Conservation (phyloP, 2,797 vertebrate species). For the Nannoperca australis region DNA sequence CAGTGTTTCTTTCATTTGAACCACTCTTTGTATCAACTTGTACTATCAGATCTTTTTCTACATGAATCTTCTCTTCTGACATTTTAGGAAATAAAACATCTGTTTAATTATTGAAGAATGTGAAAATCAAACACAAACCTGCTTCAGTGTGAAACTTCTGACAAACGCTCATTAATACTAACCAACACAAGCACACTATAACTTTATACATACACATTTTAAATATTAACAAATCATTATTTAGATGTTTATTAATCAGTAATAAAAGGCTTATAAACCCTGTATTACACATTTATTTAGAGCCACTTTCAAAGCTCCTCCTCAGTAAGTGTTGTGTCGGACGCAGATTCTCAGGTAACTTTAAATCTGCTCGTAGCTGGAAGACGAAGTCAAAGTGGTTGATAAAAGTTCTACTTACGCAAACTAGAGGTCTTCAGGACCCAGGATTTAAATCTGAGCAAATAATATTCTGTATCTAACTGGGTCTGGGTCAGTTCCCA, state of each 20-base stretch:
- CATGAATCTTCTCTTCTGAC: neutral
- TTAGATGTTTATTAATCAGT: neutral
- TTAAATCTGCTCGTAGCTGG: neutral
- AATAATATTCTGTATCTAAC: too few species aligned
- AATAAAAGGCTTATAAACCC: neutral
- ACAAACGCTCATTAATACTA: neutral
- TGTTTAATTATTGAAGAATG: constrained; percentile 2
- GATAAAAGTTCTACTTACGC: too few species aligned
- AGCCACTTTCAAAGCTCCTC: neutral
- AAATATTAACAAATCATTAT: neutral
- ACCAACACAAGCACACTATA: neutral
- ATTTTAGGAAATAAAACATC: neutral
- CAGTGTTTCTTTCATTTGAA: too few species aligned
- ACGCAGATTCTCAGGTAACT: neutral
- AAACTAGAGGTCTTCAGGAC: neutral
- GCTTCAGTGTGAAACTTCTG: constrained; percentile 14
- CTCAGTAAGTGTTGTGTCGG: neutral
- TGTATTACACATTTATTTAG: neutral
- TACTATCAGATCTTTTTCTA: too few species aligned
- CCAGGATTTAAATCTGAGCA: neutral
- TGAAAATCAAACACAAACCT: constrained; percentile 44
- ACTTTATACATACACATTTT: neutral
- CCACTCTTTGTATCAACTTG: neutral
- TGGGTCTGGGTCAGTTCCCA: neutral
- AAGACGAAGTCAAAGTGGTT: neutral